These are phyloP conservation scores for Eucidaris tribuloides DNA, from an alignment of 35 echinoderm and acorn worm species.

Conservation along the genomic window DNA sequence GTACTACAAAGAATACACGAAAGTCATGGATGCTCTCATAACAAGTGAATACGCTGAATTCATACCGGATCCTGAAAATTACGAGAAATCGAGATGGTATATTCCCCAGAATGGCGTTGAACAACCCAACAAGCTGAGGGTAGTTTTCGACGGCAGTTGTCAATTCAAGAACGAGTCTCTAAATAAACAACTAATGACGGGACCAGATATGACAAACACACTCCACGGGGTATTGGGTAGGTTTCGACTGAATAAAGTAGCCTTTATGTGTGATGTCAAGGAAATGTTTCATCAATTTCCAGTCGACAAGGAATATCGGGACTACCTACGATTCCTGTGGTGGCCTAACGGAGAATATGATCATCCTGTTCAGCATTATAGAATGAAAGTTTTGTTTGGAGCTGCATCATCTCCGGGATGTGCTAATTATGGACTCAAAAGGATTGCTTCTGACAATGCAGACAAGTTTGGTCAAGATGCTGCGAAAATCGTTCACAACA, in stretches of 20 bases:
- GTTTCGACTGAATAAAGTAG: conserved; percentile 47
- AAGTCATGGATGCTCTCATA: conserved; percentile 48
- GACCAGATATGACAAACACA: conserved; percentile 68
- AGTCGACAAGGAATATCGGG: conserved; percentile 17
- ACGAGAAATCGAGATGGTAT: conserved; percentile 16
- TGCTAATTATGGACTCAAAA: conserved; percentile 1
- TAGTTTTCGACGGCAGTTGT: conserved; percentile 63
- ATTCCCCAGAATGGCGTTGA: conserved; percentile 74
- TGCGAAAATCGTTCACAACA: conserved; percentile 24
- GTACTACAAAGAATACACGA: conserved; percentile 23
- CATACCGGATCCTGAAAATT: conserved; percentile 17
- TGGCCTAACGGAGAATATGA: conserved; percentile 38
- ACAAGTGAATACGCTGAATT: conserved; percentile 37
- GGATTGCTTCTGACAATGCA: conserved; percentile 25
- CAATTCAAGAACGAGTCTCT: conserved; percentile 37
- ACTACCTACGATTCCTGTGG: conserved; percentile 64
- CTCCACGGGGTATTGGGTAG: conserved; percentile 51
- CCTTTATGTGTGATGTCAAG: conserved; percentile 41
- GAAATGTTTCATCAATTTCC: conserved; percentile 65
- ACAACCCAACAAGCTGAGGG: conserved; percentile 60
- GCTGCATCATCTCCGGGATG: neutral
- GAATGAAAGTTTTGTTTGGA: conserved; percentile 47
- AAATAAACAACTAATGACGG: conserved; percentile 51
- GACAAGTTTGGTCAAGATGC: conserved; percentile 19
- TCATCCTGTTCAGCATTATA: conserved; percentile 10